Base-by-base conservation (phyloP, 2,797 vertebrate genomes). In the Eulemur mongoz region DNA sequence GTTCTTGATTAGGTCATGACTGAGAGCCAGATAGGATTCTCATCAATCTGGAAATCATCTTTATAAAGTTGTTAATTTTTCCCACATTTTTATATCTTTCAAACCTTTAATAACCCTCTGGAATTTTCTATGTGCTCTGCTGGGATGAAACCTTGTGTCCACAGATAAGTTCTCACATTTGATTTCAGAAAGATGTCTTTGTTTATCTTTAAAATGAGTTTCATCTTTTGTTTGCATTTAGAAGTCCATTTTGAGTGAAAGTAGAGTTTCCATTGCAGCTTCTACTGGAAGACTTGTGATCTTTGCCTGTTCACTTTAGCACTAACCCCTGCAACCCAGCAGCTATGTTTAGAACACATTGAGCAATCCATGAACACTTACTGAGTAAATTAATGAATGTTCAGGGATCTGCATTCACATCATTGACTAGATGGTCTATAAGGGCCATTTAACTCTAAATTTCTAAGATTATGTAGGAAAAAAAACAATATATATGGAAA, bases 151-250 rank as follows among this genome's bases (percentile, higher is more conserved):
- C 2, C 65, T 63, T 48, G 45, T 54, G 27, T 86, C 70, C 32
- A 91, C 54, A 94, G 63, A 63, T 81, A 94, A 86, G n/a, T 93
- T 69, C 73, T 85, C 78, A 43, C 9, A 27, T 63, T 79, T 91
- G 25, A 78, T 85, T 94, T 94, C 76, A 76, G 59, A n/a, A 76
- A 95, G 65, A 35, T 63, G 25, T 30, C 7, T 63, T 69, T 85
- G n/a, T 57, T 84, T 52, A 81, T 13, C 20, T 87, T 93, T 79
- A 50, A 94, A 69, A 48, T n/a, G 35, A 94, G 30, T n/a, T 79
- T 93, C 40, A 76, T 57, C 27, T 85, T 76, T 88, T 67, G 11
- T 76, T 88, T 94, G 61, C 18, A 81, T 18, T 32, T 32, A 86
- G 70, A 94, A 80, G 22, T 79, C 6, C 40, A 40, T 86, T 73